Conservation (phyloP, 2,113 vertebrate species). For the Lota lota region DNA sequence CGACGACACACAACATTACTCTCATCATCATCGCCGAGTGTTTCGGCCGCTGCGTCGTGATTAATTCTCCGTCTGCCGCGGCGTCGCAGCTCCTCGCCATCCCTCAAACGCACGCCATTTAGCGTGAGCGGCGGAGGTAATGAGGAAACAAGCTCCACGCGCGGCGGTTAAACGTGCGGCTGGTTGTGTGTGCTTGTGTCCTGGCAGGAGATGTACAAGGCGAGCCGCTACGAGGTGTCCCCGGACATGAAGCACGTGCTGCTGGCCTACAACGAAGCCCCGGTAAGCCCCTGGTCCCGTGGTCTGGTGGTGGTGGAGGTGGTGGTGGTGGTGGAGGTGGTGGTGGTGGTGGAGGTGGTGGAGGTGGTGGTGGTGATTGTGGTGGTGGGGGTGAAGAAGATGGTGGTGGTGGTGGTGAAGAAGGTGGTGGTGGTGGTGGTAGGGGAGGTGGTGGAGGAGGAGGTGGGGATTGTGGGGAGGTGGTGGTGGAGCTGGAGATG, state of each 20-base stretch:
- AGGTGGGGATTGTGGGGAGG: too few species aligned
- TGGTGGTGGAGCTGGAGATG: too few species aligned
- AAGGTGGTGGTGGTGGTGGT: too few species aligned
- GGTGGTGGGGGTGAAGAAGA: not conserved
- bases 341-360: constrained; percentile 58
- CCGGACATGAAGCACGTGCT: constrained; percentile 90
- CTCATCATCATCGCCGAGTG: constrained; percentile 6
- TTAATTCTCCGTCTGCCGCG: constrained; percentile 55
- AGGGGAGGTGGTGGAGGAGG: too few species aligned
- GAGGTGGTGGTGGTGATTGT: constrained; percentile 8
- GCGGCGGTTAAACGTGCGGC: too few species aligned
- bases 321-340: too few species aligned
- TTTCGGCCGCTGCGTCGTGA: constrained; percentile 29
- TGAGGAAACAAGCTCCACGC: too few species aligned
- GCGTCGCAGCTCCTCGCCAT: constrained; percentile 32
- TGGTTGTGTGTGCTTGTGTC: constrained; percentile 9
- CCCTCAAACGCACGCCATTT: constrained; percentile 57
- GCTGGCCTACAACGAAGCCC: constrained; percentile 87
- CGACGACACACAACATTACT: constrained; percentile 54
- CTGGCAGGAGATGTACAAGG: constrained; percentile 86
- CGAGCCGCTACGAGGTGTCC: constrained; percentile 90
- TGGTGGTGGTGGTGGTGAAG: too few species aligned
- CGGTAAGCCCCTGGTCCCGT: constrained; percentile 74
- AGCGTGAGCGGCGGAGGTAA: constrained; percentile 22
- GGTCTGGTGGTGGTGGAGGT: too few species aligned